A percentile compares a stretch with the other conserved stretches of the same genome.
Evolutionary conservation across 2,797 vertebrate genomes (phyloP).

Genomic region (Cyclura pinguis): DNA sequence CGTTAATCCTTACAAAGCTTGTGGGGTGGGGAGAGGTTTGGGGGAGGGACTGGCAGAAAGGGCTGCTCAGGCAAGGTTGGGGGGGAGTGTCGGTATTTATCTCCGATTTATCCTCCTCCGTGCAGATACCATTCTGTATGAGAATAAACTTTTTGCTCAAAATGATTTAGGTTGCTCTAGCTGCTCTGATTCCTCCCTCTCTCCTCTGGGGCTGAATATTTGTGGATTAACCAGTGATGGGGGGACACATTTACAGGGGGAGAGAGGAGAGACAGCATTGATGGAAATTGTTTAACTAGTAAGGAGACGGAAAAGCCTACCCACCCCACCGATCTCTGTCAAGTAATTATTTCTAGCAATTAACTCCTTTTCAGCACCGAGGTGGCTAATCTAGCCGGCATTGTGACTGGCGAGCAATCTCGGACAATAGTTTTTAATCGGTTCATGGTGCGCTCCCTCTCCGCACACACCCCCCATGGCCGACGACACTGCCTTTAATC

Average conservation of each 20-base stretch:
- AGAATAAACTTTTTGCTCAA: background rate
- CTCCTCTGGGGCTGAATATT: background rate
- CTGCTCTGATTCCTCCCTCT: background rate
- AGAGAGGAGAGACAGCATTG: background rate
- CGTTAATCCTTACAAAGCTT: background rate
- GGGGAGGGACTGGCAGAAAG: background rate
- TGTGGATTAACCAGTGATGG: conserved; percentile 2
- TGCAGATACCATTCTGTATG: background rate
- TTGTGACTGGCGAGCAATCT: conserved; percentile 57
- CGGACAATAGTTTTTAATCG: conserved; percentile 69
- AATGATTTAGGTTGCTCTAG: background rate
- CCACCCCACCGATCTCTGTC: conserved; percentile 65
- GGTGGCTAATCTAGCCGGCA: conserved; percentile 66
- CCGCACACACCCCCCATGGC: background rate
- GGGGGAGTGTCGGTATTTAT: too few species aligned
- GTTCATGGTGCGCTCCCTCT: conserved; percentile 19
- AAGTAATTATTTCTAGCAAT: conserved; percentile 77
- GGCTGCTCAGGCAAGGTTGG: too few species aligned
- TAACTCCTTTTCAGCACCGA: conserved; percentile 72
- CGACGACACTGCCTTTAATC: conserved; percentile 15
- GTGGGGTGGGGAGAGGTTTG: background rate
- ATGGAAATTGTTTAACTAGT: conserved; percentile 41
- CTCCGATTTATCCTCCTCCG: too few species aligned
- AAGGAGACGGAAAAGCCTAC: conserved; percentile 60
- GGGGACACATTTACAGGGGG: background rate